A percentile compares a stretch with the other conserved stretches of the same genome.
Conservation (phyloP, 1,140 invertebrate species). For the Drusus annulatus region DNA sequence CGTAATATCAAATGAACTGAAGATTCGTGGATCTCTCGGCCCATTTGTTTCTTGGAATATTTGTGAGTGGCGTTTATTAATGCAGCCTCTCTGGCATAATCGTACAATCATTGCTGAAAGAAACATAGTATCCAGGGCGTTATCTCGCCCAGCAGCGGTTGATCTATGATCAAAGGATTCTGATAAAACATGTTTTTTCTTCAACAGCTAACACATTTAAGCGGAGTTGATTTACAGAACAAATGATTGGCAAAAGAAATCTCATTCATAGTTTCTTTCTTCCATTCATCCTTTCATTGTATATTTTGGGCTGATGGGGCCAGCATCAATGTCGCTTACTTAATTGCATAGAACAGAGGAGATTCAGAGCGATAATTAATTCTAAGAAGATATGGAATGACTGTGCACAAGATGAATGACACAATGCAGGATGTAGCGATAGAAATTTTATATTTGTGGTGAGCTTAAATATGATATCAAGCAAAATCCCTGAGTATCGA, state of each 20-base stretch:
- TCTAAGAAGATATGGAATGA: no score
- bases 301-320: not conserved
- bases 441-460: no score
- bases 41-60: constrained; percentile 25
- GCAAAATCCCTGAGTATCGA: no score
- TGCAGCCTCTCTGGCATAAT: not conserved
- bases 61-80: constrained; percentile 34
- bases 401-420: no score
- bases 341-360: no score
- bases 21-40: constrained; percentile 18
- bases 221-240: constrained; percentile 10
- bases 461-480: no score
- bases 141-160: not conserved
- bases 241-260: constrained; percentile 20
- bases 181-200: constrained; percentile 34
- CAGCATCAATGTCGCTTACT: not conserved
- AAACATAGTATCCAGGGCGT: not conserved
- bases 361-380: no score
- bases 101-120: not conserved
- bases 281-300: not conserved
- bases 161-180: constrained; percentile 21
- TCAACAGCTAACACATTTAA: constrained; percentile 19
- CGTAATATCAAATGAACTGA: not conserved
- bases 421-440: no score
- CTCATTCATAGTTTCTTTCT: constrained; percentile 7